Evolutionary conservation across 1,140 invertebrate species (phyloP).

Genomic region (Hirudo medicinalis): DNA sequence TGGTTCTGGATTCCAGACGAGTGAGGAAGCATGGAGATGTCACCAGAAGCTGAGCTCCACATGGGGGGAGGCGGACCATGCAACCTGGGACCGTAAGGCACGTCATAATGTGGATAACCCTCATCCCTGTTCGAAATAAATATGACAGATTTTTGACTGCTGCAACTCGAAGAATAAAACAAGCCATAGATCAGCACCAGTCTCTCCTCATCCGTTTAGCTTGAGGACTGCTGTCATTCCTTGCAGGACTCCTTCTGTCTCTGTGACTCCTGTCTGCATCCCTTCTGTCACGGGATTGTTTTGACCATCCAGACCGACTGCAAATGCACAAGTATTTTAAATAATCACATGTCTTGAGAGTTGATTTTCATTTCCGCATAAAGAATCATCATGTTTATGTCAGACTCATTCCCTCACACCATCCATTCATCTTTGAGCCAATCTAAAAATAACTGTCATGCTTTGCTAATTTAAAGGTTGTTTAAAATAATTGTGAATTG

Average conservation of each 20-base stretch:
- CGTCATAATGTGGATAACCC: constrained; percentile 29
- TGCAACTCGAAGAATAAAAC: not conserved
- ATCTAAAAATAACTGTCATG: too few species aligned
- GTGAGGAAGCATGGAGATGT: not conserved
- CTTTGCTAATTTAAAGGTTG: too few species aligned
- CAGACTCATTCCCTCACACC: too few species aligned
- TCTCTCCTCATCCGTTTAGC: constrained; percentile 38
- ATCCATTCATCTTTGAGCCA: too few species aligned
- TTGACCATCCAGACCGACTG: constrained; percentile 29
- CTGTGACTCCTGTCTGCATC: constrained; percentile 27
- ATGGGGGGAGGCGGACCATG: constrained; percentile 25
- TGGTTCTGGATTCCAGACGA: not conserved
- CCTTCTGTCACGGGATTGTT: constrained; percentile 27
- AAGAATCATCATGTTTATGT: too few species aligned
- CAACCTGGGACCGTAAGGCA: constrained; percentile 26
- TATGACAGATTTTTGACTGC: not conserved
- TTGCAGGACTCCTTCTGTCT: constrained; percentile 31
- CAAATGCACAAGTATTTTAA: not conserved
- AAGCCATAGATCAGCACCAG: constrained; percentile 27
- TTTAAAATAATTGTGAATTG: too few species aligned
- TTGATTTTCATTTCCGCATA: too few species aligned
- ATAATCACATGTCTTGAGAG: too few species aligned
- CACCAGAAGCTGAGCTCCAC: constrained; percentile 36
- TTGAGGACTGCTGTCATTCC: constrained; percentile 35
- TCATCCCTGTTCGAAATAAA: constrained; percentile 28